Evolutionary conservation across 2,888 invertebrate species (phyloP), one percentile per base, ranked within the genome.

Genomic region (Cataglyphis rosenhaueri): DNA sequence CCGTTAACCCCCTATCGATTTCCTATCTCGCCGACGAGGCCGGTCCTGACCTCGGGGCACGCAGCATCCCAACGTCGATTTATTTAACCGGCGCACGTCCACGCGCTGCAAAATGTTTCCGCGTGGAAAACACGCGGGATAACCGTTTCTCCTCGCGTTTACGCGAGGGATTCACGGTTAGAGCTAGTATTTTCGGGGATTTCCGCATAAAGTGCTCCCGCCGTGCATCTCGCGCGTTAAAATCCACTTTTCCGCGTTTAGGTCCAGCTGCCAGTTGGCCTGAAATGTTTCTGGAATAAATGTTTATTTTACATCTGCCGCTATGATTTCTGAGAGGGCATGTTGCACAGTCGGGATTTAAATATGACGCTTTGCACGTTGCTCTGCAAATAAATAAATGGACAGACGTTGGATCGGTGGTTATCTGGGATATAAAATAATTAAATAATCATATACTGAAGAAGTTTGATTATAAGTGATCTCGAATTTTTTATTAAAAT

Each of bases 21-120:
- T 81, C 79, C 79, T 81, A 81, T 81, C 74, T 81, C 59, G 57
- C 25, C 52, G 32, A 70, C 81, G 52, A 73, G 83, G 70, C 59
- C 82, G 84, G 81, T 81, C 85, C 84, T 84, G 84, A 85, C 84
- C 85, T 83, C 82, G 73, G 73, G 78, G 35, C 70, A 59, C 78
- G 78, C 78, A 79, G 55, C 76, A 65, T 76, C 52, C 85, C 81
- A 38, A 29, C 68, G 44, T 8, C 87, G 74, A 87, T 87, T 87
- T 84, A 87, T 86, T 84, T 86, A 73, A 29, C 21, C 41, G 81
- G 73, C 18, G 70, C 87, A 74, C 86, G 85, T 71, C 62, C 82
- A 52, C 61, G 68, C 66, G 65, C 18, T 52, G 78, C 68, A 79
- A 79, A 79, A 79, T 71, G 78, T 81, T 55, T 81, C 55, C 74